These are phyloP conservation scores for Drosophila tropicalis DNA, from an alignment of 1,140 invertebrate species.

Conservation along the genomic window DNA sequence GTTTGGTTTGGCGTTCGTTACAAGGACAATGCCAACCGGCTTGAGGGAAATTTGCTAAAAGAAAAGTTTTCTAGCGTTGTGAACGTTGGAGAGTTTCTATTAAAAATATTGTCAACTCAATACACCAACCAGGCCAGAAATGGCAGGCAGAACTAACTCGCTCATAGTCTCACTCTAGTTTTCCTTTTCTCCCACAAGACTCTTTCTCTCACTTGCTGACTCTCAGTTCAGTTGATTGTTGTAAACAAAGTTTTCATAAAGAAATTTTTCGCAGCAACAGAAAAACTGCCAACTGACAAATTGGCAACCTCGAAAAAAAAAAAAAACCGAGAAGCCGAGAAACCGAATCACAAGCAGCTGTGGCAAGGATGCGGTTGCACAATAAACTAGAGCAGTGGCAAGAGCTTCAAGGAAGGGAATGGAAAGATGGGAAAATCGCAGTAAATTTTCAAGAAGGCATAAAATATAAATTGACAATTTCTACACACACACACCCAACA, in stretches of 20 bases:
- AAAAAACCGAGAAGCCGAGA: not conserved
- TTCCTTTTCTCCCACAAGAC: not conserved
- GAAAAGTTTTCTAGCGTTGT: constrained; percentile 61
- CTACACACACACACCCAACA: constrained; percentile 13
- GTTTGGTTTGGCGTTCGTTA: not conserved
- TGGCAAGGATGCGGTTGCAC: constrained; percentile 22
- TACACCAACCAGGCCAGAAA: constrained; percentile 36
- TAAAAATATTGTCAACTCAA: constrained; percentile 81
- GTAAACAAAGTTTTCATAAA: constrained; percentile 79
- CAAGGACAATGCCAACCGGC: constrained; percentile 45
- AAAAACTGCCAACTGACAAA: constrained; percentile 70
- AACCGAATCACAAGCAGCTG: constrained; percentile 50
- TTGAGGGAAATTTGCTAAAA: constrained; percentile 46
- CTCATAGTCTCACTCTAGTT: not conserved
- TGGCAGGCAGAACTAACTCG: constrained; percentile 25
- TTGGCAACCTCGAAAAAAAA: constrained; percentile 62
- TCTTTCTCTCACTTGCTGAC: not conserved
- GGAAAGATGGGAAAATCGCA: constrained; percentile 45
- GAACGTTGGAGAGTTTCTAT: constrained; percentile 65
- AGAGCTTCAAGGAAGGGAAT: not conserved
- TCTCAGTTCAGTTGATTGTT: constrained; percentile 60
- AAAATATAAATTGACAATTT: constrained; percentile 77
- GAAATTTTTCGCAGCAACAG: constrained; percentile 60
- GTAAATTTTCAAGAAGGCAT: constrained; percentile 63
- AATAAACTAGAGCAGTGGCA: constrained; percentile 16